Evolutionary conservation across 2,888 invertebrate species (phyloP), one percentile per base, ranked within the genome.

Genomic region (Drosophila melanosoma): DNA sequence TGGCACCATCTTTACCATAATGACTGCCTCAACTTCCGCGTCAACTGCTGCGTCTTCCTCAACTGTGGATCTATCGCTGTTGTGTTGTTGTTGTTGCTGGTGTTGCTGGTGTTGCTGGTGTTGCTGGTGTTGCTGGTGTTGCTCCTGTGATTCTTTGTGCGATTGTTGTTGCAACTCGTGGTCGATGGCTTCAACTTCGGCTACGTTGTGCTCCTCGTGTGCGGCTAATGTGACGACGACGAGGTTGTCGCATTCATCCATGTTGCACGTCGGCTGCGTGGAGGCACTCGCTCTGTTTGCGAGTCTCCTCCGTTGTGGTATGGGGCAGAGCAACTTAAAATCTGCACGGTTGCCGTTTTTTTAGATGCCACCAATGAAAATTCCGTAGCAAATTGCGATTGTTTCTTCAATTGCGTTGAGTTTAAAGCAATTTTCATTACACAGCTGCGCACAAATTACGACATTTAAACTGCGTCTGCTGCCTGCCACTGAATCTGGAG

Each of bases 221-320:
- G 86, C 89, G 89, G 91, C 91, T 91, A 92, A 81, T 87, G 91
- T 91, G 87, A 92, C 91, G 87, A 92, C 92, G 89, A 92, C 90
- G 89, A 92, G 91, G 90, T 93, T 93, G 90, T 93, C 93, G 91
- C 93, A 93, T 92, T 93, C 93, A 93, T 93, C 93, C 93, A 93
- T 93, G 89, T 93, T 93, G 92, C 87, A 89, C 76, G 84, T 87
- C 74, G 81, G 69, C 76, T 84, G 69, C 81, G 38, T 38, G 85
- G 81, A 77, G 91, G 76, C 72, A 82, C 91, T 90, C 91, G 91
- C 91, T 82, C 20, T 51, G 64, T 69, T 81, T 79, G 91, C 90
- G 90, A 83, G 90, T 81, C 81, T 72, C 73, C 87, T 70, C 40
- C 72, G 76, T 56, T 69, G 65, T 70, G 81, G 61, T 57, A 26